Conservation (phyloP, 2,797 vertebrate genomes). For the Dendrocincla tyrannina region DNA sequence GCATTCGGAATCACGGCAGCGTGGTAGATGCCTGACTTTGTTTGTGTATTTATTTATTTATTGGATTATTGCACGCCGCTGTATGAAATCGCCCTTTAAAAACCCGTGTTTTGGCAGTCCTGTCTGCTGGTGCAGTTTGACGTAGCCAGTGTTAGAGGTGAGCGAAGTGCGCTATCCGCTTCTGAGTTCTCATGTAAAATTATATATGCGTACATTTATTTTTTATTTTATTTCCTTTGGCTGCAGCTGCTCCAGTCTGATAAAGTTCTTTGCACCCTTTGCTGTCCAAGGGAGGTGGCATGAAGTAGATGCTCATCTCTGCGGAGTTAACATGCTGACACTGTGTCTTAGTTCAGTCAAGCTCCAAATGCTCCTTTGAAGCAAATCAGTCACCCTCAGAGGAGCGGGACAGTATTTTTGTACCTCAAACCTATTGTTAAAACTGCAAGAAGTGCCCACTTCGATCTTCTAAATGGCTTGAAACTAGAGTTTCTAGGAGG, state of each 20-base stretch:
- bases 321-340: not conserved
- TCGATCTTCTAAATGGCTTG: not conserved
- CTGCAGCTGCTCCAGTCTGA: not conserved
- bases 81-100: not conserved
- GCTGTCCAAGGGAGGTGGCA: not conserved
- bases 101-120: not conserved
- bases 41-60: too few relatives aligned
- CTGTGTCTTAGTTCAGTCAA: slow-evolving; percentile 5
- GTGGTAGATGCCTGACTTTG: not conserved
- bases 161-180: not conserved
- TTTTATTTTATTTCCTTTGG: not conserved
- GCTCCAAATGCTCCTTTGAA: not conserved
- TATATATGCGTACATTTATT: fast-evolving
- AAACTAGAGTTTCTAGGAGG: not conserved
- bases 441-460: not conserved
- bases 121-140: not conserved
- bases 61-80: not conserved
- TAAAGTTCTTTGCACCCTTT: slow-evolving; percentile 49
- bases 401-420: not conserved
- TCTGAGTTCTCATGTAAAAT: not conserved
- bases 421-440: not conserved
- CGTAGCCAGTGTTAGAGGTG: not conserved
- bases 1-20: not conserved
- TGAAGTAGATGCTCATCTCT: not conserved
- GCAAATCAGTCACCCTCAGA: not conserved